Evolutionary conservation across 1,140 invertebrate species (phyloP), one percentile per base, ranked within the genome.

Genomic region (Cephus cinctus): DNA sequence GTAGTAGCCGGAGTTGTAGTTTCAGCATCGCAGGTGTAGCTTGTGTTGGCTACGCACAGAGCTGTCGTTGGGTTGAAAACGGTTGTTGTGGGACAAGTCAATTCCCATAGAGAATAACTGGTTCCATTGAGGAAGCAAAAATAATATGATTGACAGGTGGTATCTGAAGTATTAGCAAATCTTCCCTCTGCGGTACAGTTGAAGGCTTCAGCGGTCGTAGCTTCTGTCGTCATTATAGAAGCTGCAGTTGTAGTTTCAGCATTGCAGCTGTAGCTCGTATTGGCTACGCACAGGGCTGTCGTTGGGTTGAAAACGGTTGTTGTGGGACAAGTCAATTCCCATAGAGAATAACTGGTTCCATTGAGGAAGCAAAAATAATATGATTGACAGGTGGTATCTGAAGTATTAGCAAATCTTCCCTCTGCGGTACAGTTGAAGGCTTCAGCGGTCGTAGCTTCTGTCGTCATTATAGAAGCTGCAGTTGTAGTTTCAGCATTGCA

Each of bases 91-190:
- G 27, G 27, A 12, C 27, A 30, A 30, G 27, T 30, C 14, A 11
- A 9, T 11, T 30, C 14, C 9, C 14, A 30, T 11, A 30, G 9
- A 12, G 27, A 11, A 12, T 30, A 30, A 1, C n/a, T n/a, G n/a
- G n/a, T n/a, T n/a, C n/a, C n/a, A n/a, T n/a, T n/a, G n/a, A n/a
- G 27, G 12, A 30, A 30, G 27, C 27, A 30, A 9, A 30, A 30
- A 12, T 30, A 30, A 30, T 30, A 30, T n/a, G n/a, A n/a, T n/a
- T n/a, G n/a, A n/a, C n/a, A n/a, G n/a, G 45, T 43, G 20, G 31
- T 12, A 25, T 20, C 38, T 19, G 39, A 6, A 12, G 39, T 43
- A 11, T 18, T 40, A 22, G 19, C 16, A 3, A 36, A 21, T 11
- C 18, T 2, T 27, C 36, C 22, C 23, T 20, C n/a, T 1, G 18